phyloP scores from a whole-genome alignment of 2,113 vertebrate species.

The Lethenteron reissneri region DNA sequence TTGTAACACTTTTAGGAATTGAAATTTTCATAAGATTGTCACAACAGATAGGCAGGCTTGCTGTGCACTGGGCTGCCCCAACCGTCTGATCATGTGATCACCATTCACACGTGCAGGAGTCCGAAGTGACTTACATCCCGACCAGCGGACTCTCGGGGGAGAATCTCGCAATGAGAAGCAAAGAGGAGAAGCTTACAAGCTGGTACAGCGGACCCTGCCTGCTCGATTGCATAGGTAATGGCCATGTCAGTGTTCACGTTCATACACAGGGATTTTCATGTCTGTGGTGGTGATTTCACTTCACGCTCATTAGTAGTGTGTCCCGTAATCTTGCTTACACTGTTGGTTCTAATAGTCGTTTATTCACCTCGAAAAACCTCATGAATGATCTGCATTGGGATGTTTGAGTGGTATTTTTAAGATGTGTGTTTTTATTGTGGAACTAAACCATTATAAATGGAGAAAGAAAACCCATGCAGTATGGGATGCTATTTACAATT shows the following conservation, averaged over 20 bases:
- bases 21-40: too few relatives aligned
- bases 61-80: too few relatives aligned
- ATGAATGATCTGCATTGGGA: background rate
- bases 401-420: constrained; percentile 6
- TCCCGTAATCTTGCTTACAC: background rate
- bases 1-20: background rate
- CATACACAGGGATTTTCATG: background rate
- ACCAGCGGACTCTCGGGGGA: constrained; percentile 85
- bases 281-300: background rate
- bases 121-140: constrained; percentile 73
- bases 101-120: constrained; percentile 33
- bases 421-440: too few relatives aligned
- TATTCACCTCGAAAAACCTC: too few relatives aligned
- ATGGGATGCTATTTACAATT: background rate
- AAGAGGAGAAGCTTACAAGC: constrained; percentile 38
- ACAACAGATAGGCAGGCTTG: too few relatives aligned
- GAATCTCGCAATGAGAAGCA: constrained; percentile 48
- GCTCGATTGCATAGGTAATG: constrained; percentile 75
- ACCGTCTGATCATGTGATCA: too few relatives aligned
- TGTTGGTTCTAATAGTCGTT: too few relatives aligned
- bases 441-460: too few relatives aligned
- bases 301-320: background rate
- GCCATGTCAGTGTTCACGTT: background rate
- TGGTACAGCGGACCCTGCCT: constrained; percentile 80
- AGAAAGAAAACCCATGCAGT: background rate